These are phyloP conservation scores for Theretra japonica DNA, from an alignment of 2,888 invertebrate genomes.

Conservation along the genomic window DNA sequence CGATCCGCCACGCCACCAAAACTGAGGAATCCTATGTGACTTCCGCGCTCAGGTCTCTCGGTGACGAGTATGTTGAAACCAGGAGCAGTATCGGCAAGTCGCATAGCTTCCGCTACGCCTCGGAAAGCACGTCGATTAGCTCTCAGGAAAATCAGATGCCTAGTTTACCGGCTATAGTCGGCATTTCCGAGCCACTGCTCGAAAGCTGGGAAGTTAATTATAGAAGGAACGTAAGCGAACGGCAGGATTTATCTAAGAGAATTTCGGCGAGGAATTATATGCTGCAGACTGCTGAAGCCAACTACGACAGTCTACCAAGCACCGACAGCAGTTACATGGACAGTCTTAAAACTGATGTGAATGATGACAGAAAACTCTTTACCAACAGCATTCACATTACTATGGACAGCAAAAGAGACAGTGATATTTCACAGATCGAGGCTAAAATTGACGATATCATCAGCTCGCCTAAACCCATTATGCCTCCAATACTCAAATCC, in stretches of 20 bases:
- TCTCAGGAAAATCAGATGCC: slow-evolving; percentile 82
- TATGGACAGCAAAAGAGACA: slow-evolving; percentile 75
- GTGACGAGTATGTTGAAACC: slow-evolving; percentile 75
- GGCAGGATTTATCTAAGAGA: slow-evolving; percentile 72
- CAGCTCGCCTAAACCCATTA: slow-evolving; percentile 81
- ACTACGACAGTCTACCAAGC: slow-evolving; percentile 78
- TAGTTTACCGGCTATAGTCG: slow-evolving; percentile 80
- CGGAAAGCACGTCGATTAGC: slow-evolving; percentile 78
- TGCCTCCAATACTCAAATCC: slow-evolving; percentile 79
- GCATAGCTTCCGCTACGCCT: slow-evolving; percentile 88
- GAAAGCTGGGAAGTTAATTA: slow-evolving; percentile 83
- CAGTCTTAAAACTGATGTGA: slow-evolving; percentile 74
- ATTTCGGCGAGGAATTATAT: slow-evolving; percentile 76
- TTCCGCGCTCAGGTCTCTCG: slow-evolving; percentile 72
- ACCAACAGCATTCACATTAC: slow-evolving; percentile 75
- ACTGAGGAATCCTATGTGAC: slow-evolving; percentile 71
- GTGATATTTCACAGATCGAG: slow-evolving; percentile 82
- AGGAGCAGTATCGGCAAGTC: slow-evolving; percentile 88
- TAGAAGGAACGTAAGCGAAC: slow-evolving; percentile 73
- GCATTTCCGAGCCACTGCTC: slow-evolving; percentile 78
- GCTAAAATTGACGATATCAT: slow-evolving; percentile 84
- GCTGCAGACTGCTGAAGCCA: slow-evolving; percentile 65
- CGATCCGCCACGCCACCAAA: slow-evolving; percentile 59
- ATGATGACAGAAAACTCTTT: slow-evolving; percentile 72
- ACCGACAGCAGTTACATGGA: slow-evolving; percentile 80